Percentiles rank a stretch among this genome's conserved stretches.
phyloP scores from a whole-genome alignment of 2,888 invertebrate species.

The Athrips mouffetella region DNA sequence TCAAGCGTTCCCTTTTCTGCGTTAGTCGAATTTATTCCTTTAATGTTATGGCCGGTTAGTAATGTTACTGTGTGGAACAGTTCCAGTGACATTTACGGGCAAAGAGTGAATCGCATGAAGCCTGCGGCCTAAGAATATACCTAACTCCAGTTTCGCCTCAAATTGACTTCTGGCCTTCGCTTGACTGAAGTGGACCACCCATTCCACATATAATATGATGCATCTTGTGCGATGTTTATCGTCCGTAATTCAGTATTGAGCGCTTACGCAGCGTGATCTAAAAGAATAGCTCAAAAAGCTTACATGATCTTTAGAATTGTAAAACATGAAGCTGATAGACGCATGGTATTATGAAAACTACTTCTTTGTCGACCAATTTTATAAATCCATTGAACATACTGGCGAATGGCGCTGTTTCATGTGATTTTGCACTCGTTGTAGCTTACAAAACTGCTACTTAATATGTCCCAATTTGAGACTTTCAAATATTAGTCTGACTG shows the following conservation, averaged over 20 bases:
- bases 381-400: conserved; percentile 76
- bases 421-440: conserved; percentile 59
- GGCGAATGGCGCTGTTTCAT: conserved; percentile 59
- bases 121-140: too few relatives aligned
- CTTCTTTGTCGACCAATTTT: conserved; percentile 67
- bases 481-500: too few relatives aligned
- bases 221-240: conserved; percentile 30
- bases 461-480: too few relatives aligned
- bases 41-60: conserved; percentile 37
- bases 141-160: too few relatives aligned
- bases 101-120: conserved; percentile 47
- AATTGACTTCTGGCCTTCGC: conserved; percentile 63
- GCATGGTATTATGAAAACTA: conserved; percentile 72
- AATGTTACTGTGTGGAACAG: conserved; percentile 48
- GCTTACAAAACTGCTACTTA: conserved; percentile 59
- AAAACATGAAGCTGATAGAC: too few relatives aligned
- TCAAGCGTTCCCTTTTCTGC: conserved; percentile 21
- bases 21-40: conserved; percentile 23
- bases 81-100: conserved; percentile 60
- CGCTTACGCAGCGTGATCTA: conserved; percentile 23
- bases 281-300: too few relatives aligned
- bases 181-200: conserved; percentile 50
- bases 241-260: conserved; percentile 29
- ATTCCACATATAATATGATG: conserved; percentile 40
- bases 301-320: too few relatives aligned